Base-by-base conservation (phyloP, 2,888 invertebrate genomes). In the Celastrina argiolus region DNA sequence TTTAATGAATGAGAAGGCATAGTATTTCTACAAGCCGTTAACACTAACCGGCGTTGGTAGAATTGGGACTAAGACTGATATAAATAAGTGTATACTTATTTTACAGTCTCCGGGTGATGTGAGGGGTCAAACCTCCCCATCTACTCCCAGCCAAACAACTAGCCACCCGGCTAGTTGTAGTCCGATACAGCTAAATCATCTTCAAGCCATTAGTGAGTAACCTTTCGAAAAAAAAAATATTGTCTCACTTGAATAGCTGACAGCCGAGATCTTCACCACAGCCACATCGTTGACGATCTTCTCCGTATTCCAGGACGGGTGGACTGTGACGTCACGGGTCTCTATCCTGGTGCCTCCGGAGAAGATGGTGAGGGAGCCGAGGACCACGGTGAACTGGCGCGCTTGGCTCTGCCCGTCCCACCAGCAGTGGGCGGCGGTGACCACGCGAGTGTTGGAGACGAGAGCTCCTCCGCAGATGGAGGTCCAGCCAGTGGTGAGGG, bases 391-490 rank as follows among this genome's bases (percentile, higher is more conserved):
- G 72, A 90, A 87, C 61, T 71, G 71, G 0, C 61, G 74, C 0
- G 87, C 87, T 67, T 82, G 85, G 66, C 70, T 81, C 65, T 77
- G 69, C 0, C 89, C 90, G 6, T 89, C 90, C 76, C 78, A 85
- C 89, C 88, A 90, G 74, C 89, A 89, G 65, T 90, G 89, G 0
- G 88, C 89, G 0, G 89, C 90, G 0, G 88, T 87, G 0, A 90
- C 73, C 8, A 88, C 79, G 7, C 84, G 73, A 0, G 78, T 86
- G 45, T 74, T 73, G 4, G 88, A 87, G 31, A 89, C 69, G 2
- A 90, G 75, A 2, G 87, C 78, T 0, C 89, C 89, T 0, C 89
- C 88, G 31, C 90, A 90, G 10, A 89, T 71, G 4, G 90, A 89
- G 0, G 81, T 79, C 76, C 75, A 78, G 0, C 86, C 83, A 0